phyloP scores from a whole-genome alignment of 2,113 vertebrate genomes.

The Gambusia holbrooki region DNA sequence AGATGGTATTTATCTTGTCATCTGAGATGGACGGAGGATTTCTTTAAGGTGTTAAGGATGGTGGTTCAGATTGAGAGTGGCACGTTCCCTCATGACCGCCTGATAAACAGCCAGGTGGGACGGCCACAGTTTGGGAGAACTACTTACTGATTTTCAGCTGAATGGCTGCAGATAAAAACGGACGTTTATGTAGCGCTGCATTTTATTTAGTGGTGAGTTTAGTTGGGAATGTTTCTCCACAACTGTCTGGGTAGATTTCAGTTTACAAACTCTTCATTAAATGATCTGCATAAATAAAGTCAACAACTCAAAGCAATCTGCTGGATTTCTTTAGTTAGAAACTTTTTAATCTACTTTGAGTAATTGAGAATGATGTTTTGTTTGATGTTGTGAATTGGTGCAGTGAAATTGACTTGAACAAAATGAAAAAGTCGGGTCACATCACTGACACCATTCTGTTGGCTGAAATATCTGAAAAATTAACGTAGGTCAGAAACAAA shows the following conservation, averaged over 20 bases:
- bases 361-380: too few relatives aligned
- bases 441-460: too few relatives aligned
- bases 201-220: not conserved
- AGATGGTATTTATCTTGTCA: conserved; percentile 66
- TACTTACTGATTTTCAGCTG: conserved; percentile 36
- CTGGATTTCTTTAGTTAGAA: too few relatives aligned
- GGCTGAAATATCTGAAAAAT: too few relatives aligned
- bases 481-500: too few relatives aligned
- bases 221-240: not conserved
- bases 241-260: too few relatives aligned
- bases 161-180: conserved; percentile 1
- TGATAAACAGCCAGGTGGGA: conserved; percentile 38
- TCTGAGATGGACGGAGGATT: conserved; percentile 56
- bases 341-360: too few relatives aligned
- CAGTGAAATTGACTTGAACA: too few relatives aligned
- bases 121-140: not conserved
- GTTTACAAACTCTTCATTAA: too few relatives aligned
- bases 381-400: too few relatives aligned
- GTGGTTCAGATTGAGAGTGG: conserved; percentile 4
- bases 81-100: conserved; percentile 8
- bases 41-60: conserved; percentile 57
- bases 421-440: too few relatives aligned
- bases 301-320: too few relatives aligned
- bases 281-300: not conserved
- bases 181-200: not conserved